Evolutionary conservation across 1,140 invertebrate species (phyloP).

Genomic region (Lethrus apterus): DNA sequence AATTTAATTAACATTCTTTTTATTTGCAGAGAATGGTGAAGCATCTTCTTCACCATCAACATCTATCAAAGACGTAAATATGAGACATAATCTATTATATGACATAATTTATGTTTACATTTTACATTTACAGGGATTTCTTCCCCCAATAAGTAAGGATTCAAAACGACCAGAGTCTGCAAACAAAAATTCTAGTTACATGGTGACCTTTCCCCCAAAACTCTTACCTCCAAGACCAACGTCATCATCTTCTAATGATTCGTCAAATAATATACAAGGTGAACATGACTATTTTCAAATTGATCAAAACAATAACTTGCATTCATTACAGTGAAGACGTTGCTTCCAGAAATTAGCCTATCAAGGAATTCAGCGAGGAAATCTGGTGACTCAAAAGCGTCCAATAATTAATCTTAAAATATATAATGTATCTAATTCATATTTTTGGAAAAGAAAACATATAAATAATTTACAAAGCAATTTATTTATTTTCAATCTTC

Average conservation of each 20-base stretch:
- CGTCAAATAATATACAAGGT: constrained; percentile 6
- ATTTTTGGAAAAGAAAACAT: too few relatives aligned
- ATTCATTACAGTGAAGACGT: neutral
- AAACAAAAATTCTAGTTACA: constrained; percentile 1
- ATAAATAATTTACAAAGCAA: too few relatives aligned
- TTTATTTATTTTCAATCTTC: too few relatives aligned
- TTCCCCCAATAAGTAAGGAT: constrained; percentile 3
- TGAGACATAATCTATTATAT: too few relatives aligned
- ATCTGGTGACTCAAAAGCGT: too few relatives aligned
- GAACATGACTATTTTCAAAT: neutral
- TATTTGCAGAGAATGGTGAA: too few relatives aligned
- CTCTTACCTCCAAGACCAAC: constrained; percentile 7
- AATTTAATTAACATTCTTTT: too few relatives aligned
- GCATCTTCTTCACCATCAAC: too few relatives aligned
- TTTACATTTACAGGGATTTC: neutral
- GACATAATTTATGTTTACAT: neutral
- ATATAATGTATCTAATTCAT: too few relatives aligned
- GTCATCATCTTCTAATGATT: constrained; percentile 1
- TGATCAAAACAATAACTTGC: neutral
- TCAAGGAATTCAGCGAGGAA: neutral
- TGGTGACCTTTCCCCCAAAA: constrained; percentile 13
- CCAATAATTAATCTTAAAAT: too few relatives aligned
- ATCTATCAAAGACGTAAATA: too few relatives aligned
- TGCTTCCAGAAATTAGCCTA: constrained; percentile 6
- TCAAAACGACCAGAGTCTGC: neutral